A percentile compares a stretch with the other conserved stretches of the same genome.
phyloP scores from a whole-genome alignment of 1,140 invertebrate genomes.

The Atta cephalotes region DNA sequence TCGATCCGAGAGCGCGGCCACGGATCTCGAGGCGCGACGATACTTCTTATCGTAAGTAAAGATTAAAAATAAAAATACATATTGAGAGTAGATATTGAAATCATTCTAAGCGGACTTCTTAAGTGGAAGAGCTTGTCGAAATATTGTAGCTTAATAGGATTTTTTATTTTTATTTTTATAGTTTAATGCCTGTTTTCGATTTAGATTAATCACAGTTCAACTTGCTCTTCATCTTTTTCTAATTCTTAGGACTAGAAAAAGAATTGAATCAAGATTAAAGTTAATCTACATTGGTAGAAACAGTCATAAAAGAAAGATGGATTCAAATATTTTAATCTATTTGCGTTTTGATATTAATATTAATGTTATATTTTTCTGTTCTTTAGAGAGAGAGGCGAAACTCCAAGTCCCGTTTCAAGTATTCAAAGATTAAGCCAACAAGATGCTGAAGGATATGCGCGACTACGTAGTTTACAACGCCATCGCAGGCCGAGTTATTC shows the following conservation, averaged over 20 bases:
- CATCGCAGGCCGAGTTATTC: slow-evolving; percentile 87
- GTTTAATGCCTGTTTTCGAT: neutral
- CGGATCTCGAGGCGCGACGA: slow-evolving; percentile 81
- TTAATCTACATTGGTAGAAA: too few relatives aligned
- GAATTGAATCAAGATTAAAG: too few relatives aligned
- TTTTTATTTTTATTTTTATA: neutral
- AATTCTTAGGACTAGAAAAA: too few relatives aligned
- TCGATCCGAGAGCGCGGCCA: slow-evolving; percentile 84
- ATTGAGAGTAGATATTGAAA: slow-evolving; percentile 1
- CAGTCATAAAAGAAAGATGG: neutral
- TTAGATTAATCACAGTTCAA: too few relatives aligned
- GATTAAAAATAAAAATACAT: neutral
- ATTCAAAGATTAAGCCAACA: slow-evolving; percentile 91
- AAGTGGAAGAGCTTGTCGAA: slow-evolving; percentile 25
- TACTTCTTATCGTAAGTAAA: slow-evolving; percentile 79
- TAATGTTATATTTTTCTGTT: neutral
- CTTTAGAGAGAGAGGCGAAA: slow-evolving; percentile 89
- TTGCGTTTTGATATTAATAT: slow-evolving; percentile 2
- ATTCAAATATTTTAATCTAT: slow-evolving; percentile 30
- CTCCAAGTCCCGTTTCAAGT: slow-evolving; percentile 94
- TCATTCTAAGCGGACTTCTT: slow-evolving; percentile 46
- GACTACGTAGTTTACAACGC: slow-evolving; percentile 91
- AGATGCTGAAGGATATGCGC: slow-evolving; percentile 93
- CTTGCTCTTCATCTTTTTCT: too few relatives aligned
- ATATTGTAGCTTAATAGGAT: neutral